phyloP scores from a whole-genome alignment of 2,797 vertebrate species.

The Allobates femoralis region DNA sequence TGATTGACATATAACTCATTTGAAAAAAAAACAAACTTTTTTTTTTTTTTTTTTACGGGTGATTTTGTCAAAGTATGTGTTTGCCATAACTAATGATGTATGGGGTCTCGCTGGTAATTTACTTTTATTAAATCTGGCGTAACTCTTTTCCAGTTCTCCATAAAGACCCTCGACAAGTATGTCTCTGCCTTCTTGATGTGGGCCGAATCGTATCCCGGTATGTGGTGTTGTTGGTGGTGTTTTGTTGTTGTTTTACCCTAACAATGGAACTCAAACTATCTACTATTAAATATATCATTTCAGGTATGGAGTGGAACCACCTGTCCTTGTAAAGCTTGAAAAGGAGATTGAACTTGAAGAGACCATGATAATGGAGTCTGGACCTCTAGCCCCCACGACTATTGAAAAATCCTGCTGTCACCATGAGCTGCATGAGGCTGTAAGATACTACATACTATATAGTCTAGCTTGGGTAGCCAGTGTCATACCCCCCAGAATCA shows the following conservation, averaged over 20 bases:
- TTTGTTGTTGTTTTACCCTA: too few relatives aligned
- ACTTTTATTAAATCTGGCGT: not conserved
- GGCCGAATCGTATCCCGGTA: conserved; percentile 93
- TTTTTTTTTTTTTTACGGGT: too few relatives aligned
- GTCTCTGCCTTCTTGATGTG: conserved; percentile 94
- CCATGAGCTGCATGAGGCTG: conserved; percentile 88
- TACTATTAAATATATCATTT: not conserved
- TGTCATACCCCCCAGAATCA: too few relatives aligned
- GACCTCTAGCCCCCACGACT: conserved; percentile 79
- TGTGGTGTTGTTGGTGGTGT: conserved; percentile 64
- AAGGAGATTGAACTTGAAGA: conserved; percentile 98
- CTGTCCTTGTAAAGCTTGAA: conserved; percentile 94
- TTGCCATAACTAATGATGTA: not conserved
- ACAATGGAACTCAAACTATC: not conserved
- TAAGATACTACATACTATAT: conserved; percentile 71
- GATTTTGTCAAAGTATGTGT: too few relatives aligned
- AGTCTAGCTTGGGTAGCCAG: not conserved
- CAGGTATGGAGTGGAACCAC: conserved; percentile 95
- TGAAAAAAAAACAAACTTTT: not conserved
- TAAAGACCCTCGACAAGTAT: conserved; percentile 96
- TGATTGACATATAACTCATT: not conserved
- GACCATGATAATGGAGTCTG: conserved; percentile 84
- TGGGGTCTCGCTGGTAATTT: not conserved
- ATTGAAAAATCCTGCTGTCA: conserved; percentile 91
- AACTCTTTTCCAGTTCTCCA: conserved; percentile 84